Evolutionary conservation across 1,140 invertebrate species (phyloP), one percentile per base, ranked within the genome.

Genomic region (Zaprionus davidi): DNA sequence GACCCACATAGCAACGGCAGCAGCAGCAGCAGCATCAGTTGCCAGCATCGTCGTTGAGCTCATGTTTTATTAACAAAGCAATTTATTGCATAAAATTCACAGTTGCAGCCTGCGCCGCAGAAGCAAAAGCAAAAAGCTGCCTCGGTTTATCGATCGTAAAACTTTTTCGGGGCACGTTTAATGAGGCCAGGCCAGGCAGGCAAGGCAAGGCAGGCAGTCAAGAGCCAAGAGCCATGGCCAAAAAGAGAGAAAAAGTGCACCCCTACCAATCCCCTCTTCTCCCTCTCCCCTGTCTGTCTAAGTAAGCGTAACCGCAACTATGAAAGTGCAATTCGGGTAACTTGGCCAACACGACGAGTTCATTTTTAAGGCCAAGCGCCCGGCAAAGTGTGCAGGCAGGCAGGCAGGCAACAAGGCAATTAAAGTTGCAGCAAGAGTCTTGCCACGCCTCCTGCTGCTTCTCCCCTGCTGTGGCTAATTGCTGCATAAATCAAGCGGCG

Each of bases 21-120:
- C 15, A 13, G 26, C 53, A 69, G 66, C 75, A 71, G 60, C 65
- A 78, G 68, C 66, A 75, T 55, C 81, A 60, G 53, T 44, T 36
- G 53, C 68, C 15, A 15, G 66, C 53, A 44, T 62, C 82, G 62
- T 69, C 67, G 58, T 62, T 56, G 60, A 60, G 69, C 60, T 87
- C 81, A 80, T 88, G 75, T 88, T 90, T 90, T 88, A 88, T 88
- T 88, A 88, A 88, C 84, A 88, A 81, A 79, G 81, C 84, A 88
- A 90, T 88, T 88, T 90, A 84, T 88, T 76, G 84, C 84, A 88
- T 88, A 84, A 90, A 75, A 88, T 90, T 88, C 78, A 57, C 79
- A 82, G 69, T 73, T 71, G 79, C 71, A 56, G 26, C 76, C 63
- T 64, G 75, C 9, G 31, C 31, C 9, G 31, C 31, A 34, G 31